Conservation (phyloP, 2,113 vertebrate species). For the Microtus oregoni region DNA sequence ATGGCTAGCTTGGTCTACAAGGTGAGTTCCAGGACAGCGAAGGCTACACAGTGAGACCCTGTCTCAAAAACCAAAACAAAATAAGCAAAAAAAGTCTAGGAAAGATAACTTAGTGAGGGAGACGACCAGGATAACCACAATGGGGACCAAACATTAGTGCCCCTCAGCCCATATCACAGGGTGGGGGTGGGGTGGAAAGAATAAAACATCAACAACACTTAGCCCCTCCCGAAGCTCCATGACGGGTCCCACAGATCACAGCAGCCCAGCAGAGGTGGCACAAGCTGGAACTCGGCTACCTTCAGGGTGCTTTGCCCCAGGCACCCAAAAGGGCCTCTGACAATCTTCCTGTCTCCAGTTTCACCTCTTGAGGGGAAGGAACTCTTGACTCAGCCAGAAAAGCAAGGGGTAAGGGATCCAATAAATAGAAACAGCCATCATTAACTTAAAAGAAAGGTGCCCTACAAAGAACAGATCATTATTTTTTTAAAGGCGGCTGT, state of each 20-base stretch:
- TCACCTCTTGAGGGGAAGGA: constrained; percentile 47
- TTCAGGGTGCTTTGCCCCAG: not conserved
- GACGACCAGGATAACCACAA: not conserved
- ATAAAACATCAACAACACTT: not conserved
- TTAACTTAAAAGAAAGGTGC: constrained; percentile 75
- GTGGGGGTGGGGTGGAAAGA: not conserved
- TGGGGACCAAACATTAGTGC: not conserved
- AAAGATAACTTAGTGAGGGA: constrained; percentile 20
- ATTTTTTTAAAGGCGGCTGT: constrained; percentile 61
- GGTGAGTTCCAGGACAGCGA: too few relatives aligned
- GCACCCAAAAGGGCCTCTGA: not conserved
- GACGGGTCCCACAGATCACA: constrained; percentile 42
- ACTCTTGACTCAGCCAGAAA: constrained; percentile 65
- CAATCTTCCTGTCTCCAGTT: constrained; percentile 42
- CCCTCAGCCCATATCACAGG: not conserved
- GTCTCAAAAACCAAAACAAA: not conserved
- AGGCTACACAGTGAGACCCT: not conserved
- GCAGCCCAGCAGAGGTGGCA: not conserved
- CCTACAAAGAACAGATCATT: constrained; percentile 62
- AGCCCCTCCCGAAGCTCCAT: not conserved
- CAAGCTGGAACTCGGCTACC: not conserved
- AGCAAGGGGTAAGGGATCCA: constrained; percentile 29
- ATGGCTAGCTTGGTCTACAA: too few relatives aligned
- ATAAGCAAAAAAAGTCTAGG: not conserved
- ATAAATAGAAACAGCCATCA: constrained; percentile 67